phyloP scores from a whole-genome alignment of 2,888 invertebrate genomes.

The Stenolophus ochropezus region DNA sequence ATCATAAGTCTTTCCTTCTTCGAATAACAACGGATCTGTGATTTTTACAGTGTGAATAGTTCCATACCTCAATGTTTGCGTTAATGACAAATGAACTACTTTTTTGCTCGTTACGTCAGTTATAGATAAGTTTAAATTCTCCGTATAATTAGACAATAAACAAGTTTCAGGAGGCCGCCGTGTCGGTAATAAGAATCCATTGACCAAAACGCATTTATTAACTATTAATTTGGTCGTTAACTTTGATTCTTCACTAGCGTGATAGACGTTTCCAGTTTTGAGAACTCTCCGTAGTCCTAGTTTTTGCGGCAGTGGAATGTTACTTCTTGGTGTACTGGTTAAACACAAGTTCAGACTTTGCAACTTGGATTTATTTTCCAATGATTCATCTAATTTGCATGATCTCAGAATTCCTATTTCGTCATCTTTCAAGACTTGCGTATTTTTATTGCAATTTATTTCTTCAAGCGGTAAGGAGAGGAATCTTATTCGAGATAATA shows the following conservation, averaged over 20 bases:
- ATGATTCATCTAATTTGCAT: slow-evolving; percentile 48
- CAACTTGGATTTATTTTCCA: slow-evolving; percentile 36
- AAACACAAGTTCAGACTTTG: slow-evolving; percentile 32
- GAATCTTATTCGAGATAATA: slow-evolving; percentile 74
- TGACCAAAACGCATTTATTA: slow-evolving; percentile 51
- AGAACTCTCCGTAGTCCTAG: slow-evolving; percentile 33
- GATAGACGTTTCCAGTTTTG: slow-evolving; percentile 46
- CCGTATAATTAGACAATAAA: slow-evolving; percentile 13
- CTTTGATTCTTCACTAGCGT: slow-evolving; percentile 28
- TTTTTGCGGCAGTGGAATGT: slow-evolving; percentile 36
- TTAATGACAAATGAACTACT: slow-evolving; percentile 35
- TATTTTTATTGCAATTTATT: slow-evolving; percentile 23
- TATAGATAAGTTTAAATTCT: slow-evolving; percentile 49
- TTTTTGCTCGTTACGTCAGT: slow-evolving; percentile 42
- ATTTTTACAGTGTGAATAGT: slow-evolving; percentile 45
- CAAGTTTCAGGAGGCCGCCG: slow-evolving; percentile 29
- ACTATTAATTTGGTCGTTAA: slow-evolving; percentile 44
- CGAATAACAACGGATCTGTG: slow-evolving; percentile 40
- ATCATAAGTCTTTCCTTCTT: slow-evolving; percentile 47
- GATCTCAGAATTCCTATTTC: slow-evolving; percentile 47
- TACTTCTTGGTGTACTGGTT: neutral
- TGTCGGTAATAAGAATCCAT: slow-evolving; percentile 44
- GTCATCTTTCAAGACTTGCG: slow-evolving; percentile 48
- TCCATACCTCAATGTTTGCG: slow-evolving; percentile 33
- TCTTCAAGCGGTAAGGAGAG: slow-evolving; percentile 20